phyloP scores from a whole-genome alignment of 2,888 invertebrate species.

The Onchidella celtica region DNA sequence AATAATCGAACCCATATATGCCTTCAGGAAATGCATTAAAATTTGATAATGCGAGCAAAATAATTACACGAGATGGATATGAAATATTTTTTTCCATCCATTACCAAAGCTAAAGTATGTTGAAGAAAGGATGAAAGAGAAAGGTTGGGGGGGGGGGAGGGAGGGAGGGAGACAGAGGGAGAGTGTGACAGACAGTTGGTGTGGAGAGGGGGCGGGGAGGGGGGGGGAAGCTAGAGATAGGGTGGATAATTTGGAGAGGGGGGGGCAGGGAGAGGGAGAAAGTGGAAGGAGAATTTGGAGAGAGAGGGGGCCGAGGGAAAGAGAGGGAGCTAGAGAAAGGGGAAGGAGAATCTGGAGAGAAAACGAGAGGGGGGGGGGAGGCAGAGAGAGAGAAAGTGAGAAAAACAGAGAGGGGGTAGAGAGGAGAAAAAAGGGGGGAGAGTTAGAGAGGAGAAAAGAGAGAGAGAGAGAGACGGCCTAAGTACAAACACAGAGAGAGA shows the following conservation, averaged over 20 bases:
- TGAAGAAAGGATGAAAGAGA: background rate
- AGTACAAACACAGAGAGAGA: constrained; percentile 1
- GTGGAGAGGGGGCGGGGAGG: no score
- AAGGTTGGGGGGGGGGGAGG: background rate
- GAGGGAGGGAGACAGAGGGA: background rate
- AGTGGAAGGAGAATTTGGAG: background rate
- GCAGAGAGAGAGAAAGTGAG: constrained; percentile 1
- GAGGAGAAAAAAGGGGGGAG: background rate
- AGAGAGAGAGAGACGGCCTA: background rate
- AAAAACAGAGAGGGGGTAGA: background rate
- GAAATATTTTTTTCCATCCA: no score
- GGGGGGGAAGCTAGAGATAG: background rate
- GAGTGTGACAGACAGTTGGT: no score
- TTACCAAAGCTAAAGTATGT: background rate
- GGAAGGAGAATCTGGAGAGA: background rate
- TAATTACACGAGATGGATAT: no score
- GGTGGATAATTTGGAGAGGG: no score
- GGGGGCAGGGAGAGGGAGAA: background rate
- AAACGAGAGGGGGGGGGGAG: background rate
- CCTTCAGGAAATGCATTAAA: no score
- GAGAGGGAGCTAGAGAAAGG: no score
- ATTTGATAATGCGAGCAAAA: no score
- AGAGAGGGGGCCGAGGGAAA: background rate
- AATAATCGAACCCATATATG: no score
- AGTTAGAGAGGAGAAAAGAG: constrained; percentile 10